Percentiles rank a stretch among this genome's conserved stretches.
These are phyloP conservation scores for Bombus waltoni DNA, from an alignment of 1,140 invertebrate genomes.

Conservation along the genomic window DNA sequence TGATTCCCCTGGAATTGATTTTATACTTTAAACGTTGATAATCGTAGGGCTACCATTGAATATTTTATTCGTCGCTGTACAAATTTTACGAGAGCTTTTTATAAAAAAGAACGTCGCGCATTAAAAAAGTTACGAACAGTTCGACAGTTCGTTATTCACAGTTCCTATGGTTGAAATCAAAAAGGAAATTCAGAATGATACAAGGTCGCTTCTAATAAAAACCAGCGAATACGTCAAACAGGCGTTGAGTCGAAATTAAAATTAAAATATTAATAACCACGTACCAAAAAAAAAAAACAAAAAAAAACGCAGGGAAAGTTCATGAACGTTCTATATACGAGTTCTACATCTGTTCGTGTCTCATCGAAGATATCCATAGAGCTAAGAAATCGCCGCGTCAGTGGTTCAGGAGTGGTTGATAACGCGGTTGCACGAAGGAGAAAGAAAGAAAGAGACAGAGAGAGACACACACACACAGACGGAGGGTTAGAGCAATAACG, in stretches of 20 bases:
- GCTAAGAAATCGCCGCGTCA: conserved; percentile 43
- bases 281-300: background rate
- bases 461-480: no score
- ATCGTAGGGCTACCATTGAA: background rate
- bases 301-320: no score
- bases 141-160: background rate
- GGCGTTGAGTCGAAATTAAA: background rate
- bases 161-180: background rate
- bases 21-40: background rate
- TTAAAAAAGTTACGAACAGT: no score
- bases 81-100: background rate
- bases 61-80: background rate
- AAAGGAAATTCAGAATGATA: background rate
- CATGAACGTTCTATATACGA: no score
- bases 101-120: no score
- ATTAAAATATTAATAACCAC: background rate
- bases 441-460: background rate
- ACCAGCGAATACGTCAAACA: rapidly evolving
- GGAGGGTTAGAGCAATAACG: background rate
- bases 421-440: background rate
- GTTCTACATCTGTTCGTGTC: background rate
- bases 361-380: background rate
- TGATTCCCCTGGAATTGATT: background rate
- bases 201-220: background rate
- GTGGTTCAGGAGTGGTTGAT: conserved; percentile 41